Percentiles rank a stretch among this genome's conserved stretches.
phyloP scores from a whole-genome alignment of 2,888 invertebrate species.

The Phyllotreta cruciferae region DNA sequence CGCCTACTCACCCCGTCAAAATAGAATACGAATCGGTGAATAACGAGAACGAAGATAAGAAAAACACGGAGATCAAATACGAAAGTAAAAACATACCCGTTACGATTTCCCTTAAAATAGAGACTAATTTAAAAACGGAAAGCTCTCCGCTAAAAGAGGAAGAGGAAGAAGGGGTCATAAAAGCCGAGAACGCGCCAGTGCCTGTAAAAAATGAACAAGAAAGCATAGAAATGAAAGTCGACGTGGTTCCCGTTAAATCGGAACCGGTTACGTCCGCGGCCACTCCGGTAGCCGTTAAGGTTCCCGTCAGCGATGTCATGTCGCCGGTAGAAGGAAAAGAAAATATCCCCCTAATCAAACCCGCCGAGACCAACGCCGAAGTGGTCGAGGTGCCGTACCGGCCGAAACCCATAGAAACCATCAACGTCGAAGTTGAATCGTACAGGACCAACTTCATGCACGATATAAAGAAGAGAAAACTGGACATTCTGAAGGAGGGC shows the following conservation, averaged over 20 bases:
- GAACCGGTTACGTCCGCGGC: constrained; percentile 56
- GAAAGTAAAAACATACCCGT: constrained; percentile 29
- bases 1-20: constrained; percentile 33
- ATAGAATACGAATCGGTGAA: constrained; percentile 32
- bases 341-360: constrained; percentile 62
- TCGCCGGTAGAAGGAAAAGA: constrained; percentile 64
- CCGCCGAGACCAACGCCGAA: constrained; percentile 41
- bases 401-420: constrained; percentile 69
- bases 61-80: constrained; percentile 5
- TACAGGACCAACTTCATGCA: constrained; percentile 45
- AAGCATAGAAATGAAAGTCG: constrained; percentile 27
- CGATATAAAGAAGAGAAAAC: constrained; percentile 70
- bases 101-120: constrained; percentile 34
- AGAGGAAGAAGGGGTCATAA: constrained; percentile 23
- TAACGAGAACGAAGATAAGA: constrained; percentile 26
- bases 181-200: constrained; percentile 26
- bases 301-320: constrained; percentile 59
- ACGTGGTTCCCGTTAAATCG: constrained; percentile 61
- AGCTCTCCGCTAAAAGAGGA: constrained; percentile 29
- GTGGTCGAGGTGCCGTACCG: constrained; percentile 62
- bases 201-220: constrained; percentile 25
- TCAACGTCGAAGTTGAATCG: constrained; percentile 62
- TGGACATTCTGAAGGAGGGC: constrained; percentile 77
- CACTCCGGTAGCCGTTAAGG: constrained; percentile 57
- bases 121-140: constrained; percentile 38